Evolutionary conservation across 2,888 invertebrate genomes (phyloP).

Genomic region (Dasypogon diadema): DNA sequence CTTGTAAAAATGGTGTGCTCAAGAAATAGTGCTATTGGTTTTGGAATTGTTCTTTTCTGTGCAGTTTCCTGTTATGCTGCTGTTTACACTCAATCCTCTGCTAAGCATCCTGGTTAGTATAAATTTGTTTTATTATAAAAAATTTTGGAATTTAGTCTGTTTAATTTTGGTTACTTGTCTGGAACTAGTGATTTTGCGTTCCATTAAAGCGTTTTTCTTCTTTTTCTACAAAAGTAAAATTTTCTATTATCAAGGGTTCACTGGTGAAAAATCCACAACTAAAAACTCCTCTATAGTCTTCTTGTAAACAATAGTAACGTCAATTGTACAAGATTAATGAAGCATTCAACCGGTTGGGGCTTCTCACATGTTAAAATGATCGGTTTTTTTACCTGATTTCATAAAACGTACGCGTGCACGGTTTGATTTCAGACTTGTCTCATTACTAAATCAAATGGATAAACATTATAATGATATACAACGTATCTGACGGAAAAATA

Average conservation of each 20-base stretch:
- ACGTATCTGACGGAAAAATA: neutral
- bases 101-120: slow-evolving; percentile 65
- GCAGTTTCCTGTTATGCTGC: slow-evolving; percentile 61
- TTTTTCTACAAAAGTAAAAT: no score
- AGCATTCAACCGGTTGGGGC: neutral
- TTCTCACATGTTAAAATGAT: neutral
- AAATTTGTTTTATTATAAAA: no score
- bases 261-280: no score
- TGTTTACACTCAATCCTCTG: slow-evolving; percentile 63
- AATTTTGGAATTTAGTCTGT: no score
- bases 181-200: no score
- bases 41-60: slow-evolving; percentile 60
- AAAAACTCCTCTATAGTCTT: no score
- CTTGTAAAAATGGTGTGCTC: neutral
- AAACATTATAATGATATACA: neutral
- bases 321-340: neutral
- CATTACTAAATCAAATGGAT: neutral
- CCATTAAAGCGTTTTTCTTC: no score
- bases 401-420: neutral
- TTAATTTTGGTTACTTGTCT: no score
- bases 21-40: slow-evolving; percentile 55
- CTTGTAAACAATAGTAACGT: no score
- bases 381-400: neutral
- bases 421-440: neutral
- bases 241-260: no score